Conservation (phyloP, 1,140 invertebrate genomes). For the silkworm (Bombyx mori) region ASM3026992v2 NC_085107.1:12014501-12015000, state of each 20-base stretch:
- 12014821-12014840: not conserved
- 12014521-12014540: too few relatives aligned
- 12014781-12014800: conserved; percentile 23
- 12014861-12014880: conserved; percentile 1
- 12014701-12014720: conserved; percentile 44
- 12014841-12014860: too few relatives aligned
- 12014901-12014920: conserved; percentile 11
- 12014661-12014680: conserved; percentile 59
- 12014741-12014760: conserved; percentile 33
- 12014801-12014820: conserved; percentile 4
- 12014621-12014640: not conserved
- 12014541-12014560: not conserved
- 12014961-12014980: conserved; percentile 39
- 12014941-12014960: conserved; percentile 10
- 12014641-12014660: conserved; percentile 40
- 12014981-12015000: conserved; percentile 21
- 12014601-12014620: not conserved
- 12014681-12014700: conserved; percentile 60
- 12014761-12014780: conserved; percentile 27
- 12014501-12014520: too few relatives aligned
- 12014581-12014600: not conserved
- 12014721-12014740: conserved; percentile 44
- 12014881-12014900: conserved; percentile 12
- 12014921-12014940: conserved; percentile 19
- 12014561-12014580: not conserved